phyloP scores from a whole-genome alignment of 2,113 vertebrate species.

The Syngnathoides biaculeatus region DNA sequence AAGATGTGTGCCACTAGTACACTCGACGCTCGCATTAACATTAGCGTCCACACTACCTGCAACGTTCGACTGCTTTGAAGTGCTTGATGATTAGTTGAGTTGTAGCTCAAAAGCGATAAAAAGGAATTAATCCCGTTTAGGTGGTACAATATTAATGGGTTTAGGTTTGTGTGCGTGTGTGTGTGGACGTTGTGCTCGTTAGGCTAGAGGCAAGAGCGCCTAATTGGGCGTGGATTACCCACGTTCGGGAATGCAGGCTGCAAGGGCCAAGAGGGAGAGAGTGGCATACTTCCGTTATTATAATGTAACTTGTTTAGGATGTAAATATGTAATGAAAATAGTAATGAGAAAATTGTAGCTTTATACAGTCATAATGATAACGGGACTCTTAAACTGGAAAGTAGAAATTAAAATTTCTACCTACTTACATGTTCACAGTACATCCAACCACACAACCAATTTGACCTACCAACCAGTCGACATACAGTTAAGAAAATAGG shows the following conservation, averaged over 20 bases:
- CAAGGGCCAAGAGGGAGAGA: slow-evolving; percentile 27
- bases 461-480: too few species aligned
- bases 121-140: slow-evolving; percentile 56
- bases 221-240: slow-evolving; percentile 68
- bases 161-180: slow-evolving; percentile 26
- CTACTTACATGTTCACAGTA: too few species aligned
- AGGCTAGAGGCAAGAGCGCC: slow-evolving; percentile 61
- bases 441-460: too few species aligned
- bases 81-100: slow-evolving; percentile 8
- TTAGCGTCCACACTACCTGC: neutral
- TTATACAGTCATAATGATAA: neutral
- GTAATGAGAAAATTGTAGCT: too few species aligned
- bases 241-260: slow-evolving; percentile 53
- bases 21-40: neutral
- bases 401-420: too few species aligned
- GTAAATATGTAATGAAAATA: slow-evolving; percentile 38
- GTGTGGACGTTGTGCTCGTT: slow-evolving; percentile 24
- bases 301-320: slow-evolving; percentile 13
- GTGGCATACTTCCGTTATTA: neutral
- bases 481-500: too few species aligned
- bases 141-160: slow-evolving; percentile 48
- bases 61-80: neutral
- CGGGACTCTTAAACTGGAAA: too few species aligned
- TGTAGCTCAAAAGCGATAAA: slow-evolving; percentile 5
- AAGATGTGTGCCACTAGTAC: neutral